Evolutionary conservation across 2,113 vertebrate genomes (phyloP), one percentile per base, ranked within the genome.

Genomic region (Gnathonemus echidnorhynchus): DNA sequence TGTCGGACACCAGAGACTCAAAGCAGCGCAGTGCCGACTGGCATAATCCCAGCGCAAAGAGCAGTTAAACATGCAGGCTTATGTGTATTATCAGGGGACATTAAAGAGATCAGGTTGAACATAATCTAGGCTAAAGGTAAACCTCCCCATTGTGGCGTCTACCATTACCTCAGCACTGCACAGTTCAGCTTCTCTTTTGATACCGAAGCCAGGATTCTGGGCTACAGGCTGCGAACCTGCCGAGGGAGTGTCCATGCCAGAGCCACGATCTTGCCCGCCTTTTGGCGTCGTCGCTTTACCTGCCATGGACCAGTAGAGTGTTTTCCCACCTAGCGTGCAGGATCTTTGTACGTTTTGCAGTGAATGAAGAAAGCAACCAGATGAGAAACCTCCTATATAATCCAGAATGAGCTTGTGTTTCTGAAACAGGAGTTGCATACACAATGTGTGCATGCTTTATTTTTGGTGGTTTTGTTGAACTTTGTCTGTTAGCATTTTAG

Each of bases 41-140:
- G 62, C 46, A 48, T 24, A 89, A 27, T 66, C 27, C 4, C 88
- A 91, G 70, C 31, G 86, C 56, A 88, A 94, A 91, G 92, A 91
- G 93, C 92, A 77, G 93, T 94, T 92, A 83, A 93, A 88, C 92
- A 91, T 92, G 90, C 91, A 93, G 92, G 90, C 91, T 93, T 90
- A 91, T 87, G 91, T 91, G 58, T 90, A 91, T 95, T 93, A 95
- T 94, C 94, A 94, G 70, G 93, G 92, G 92, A 94, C 92, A 93
- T 94, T 93, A 92, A 92, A 92, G 89, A 92, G 94, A 95, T 94
- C 92, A 91, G 92, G 93, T 95, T 94, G 88, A 93, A 91, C 91
- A 91, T 95, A 93, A 95, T 94, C 92, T 93, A 91, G 90, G 92
- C 89, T 92, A 92, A 91, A 92, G 90, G 92, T 93, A 94, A 95